Evolutionary conservation across 2,888 invertebrate genomes (phyloP).

Genomic region (Euclidia mi): DNA sequence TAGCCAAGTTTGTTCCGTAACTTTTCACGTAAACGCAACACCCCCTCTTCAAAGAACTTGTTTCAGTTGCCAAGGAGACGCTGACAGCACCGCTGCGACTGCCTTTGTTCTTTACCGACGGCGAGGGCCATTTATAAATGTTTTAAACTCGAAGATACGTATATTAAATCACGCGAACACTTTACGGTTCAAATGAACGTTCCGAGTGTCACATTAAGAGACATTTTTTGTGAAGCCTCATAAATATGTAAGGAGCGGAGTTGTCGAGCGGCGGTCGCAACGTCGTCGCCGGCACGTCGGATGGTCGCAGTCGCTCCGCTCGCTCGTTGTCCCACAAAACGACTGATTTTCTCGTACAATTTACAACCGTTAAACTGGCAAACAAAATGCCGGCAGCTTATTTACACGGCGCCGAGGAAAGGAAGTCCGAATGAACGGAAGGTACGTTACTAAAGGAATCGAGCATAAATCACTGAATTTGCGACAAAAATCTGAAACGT

Average conservation of each 20-base stretch:
- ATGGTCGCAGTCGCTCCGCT: too few species aligned
- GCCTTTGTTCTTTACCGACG: conserved; percentile 25
- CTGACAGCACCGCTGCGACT: conserved; percentile 18
- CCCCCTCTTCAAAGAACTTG: conserved; percentile 38
- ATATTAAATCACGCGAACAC: conserved; percentile 20
- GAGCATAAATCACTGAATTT: conserved; percentile 84
- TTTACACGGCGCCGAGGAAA: conserved; percentile 81
- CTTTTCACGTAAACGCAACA: conserved; percentile 37
- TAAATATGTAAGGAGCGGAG: conserved; percentile 74
- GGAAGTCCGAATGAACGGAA: conserved; percentile 81
- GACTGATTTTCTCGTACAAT: conserved; percentile 57
- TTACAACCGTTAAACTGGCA: conserved; percentile 80
- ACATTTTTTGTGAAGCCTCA: conserved; percentile 64
- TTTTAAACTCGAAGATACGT: conserved; percentile 16
- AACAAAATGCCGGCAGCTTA: conserved; percentile 81
- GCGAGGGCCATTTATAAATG: conserved; percentile 19
- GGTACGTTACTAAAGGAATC: conserved; percentile 77
- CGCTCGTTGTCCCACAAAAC: too few species aligned
- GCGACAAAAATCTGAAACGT: conserved; percentile 80
- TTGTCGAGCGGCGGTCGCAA: conserved; percentile 53
- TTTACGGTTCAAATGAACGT: conserved; percentile 44
- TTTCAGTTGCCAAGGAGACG: conserved; percentile 38
- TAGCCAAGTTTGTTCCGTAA: conserved; percentile 46
- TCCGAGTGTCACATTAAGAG: conserved; percentile 44
- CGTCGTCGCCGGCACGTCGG: too few species aligned